phyloP scores from a whole-genome alignment of 2,888 invertebrate species.

The Lacanobia oleracea region DNA sequence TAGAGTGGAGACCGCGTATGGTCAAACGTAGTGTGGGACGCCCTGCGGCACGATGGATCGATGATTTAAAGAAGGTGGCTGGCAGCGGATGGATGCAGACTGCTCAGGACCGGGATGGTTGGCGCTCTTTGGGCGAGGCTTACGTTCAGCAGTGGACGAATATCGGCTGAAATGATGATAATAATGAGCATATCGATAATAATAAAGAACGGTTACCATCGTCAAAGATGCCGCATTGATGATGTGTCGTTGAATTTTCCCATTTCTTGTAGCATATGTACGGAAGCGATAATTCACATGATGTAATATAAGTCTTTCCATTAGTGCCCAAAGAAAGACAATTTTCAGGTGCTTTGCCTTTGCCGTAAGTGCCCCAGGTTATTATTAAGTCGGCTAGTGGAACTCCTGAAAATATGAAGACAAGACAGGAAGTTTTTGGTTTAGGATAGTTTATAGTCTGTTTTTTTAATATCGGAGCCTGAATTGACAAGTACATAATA shows the following conservation, averaged over 20 bases:
- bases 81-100: too few relatives aligned
- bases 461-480: too few relatives aligned
- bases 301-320: conserved; percentile 3
- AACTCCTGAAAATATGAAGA: conserved; percentile 18
- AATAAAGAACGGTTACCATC: conserved; percentile 6
- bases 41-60: too few relatives aligned
- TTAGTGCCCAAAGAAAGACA: neutral
- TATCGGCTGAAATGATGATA: too few relatives aligned
- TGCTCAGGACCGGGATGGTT: too few relatives aligned
- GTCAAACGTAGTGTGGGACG: too few relatives aligned
- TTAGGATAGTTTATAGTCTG: neutral
- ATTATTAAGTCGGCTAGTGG: conserved; percentile 14
- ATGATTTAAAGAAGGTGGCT: too few relatives aligned
- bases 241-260: conserved; percentile 12
- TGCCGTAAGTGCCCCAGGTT: neutral
- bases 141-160: too few relatives aligned
- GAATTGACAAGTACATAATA: too few relatives aligned
- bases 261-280: conserved; percentile 28
- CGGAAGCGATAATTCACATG: neutral
- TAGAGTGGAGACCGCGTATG: too few relatives aligned
- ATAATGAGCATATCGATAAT: neutral
- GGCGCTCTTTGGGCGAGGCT: too few relatives aligned
- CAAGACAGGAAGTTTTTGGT: too few relatives aligned
- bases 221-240: conserved; percentile 30
- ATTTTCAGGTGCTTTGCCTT: neutral